Conservation (phyloP, 2,113 vertebrate genomes). For the Alaudala cheleensis region DNA sequence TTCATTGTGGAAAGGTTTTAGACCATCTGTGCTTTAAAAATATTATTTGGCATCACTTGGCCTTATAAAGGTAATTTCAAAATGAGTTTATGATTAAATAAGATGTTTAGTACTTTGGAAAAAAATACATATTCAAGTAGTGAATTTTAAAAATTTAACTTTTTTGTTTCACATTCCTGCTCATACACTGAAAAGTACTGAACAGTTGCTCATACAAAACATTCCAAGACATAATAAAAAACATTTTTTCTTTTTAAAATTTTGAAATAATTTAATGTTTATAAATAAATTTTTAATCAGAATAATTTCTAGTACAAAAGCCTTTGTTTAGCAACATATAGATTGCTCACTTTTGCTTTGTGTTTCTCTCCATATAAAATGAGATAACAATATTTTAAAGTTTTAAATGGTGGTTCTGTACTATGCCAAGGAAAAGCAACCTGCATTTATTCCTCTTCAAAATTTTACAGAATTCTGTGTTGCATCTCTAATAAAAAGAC, state of each 20-base stretch:
- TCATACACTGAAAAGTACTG: not conserved
- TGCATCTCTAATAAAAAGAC: not conserved
- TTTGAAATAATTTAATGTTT: not conserved
- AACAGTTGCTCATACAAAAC: not conserved
- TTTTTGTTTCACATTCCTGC: not conserved
- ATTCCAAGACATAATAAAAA: not conserved
- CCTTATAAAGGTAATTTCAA: not conserved
- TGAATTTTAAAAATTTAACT: not conserved
- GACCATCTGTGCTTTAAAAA: not conserved
- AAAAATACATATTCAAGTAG: not conserved
- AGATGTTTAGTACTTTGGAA: not conserved
- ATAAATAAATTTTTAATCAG: not conserved
- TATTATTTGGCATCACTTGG: not conserved
- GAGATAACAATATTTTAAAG: not conserved
- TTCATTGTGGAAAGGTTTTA: not conserved
- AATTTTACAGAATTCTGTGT: not conserved
- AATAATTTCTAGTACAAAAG: not conserved
- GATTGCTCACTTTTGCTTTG: not conserved
- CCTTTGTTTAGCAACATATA: not conserved
- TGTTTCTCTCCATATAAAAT: not conserved
- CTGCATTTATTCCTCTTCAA: not conserved
- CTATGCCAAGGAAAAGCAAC: rapidly evolving
- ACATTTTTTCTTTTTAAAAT: rapidly evolving
- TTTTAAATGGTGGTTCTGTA: not conserved
- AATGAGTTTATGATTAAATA: not conserved